Base-by-base conservation (phyloP, 53 echinoderm and acorn worm species). In the Arbacia lixula region DNA sequence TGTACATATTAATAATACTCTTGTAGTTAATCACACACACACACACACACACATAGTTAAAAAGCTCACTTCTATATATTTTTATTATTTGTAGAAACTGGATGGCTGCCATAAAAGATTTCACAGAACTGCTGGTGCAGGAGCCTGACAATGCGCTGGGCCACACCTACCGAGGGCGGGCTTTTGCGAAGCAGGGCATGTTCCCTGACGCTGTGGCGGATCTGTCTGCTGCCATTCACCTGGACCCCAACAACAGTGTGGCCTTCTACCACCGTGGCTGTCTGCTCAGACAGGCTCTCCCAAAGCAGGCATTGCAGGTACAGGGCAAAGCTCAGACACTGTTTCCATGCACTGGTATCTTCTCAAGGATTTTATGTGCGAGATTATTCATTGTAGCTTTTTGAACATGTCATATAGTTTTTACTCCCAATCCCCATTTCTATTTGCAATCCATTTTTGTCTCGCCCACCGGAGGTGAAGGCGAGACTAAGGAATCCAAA, bases 131-230 rank as follows among this genome's bases (percentile, higher is more conserved):
- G 64, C 76, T 96, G 57, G 60, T 60, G 17, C 98, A 98, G 43
- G 98, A 98, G 76, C 98, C 98, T 31, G 79, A 92, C 63, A 98
- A 94, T 86, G 98, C 98, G 53, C 50, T 98, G 33, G 98, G 94
- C 52, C 92, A 92, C 88, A 91, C 91, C 37, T 95, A 95, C 67
- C 86, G 94, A 37, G 99, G 94, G 11, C 83, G 94, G 0, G 98
- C 94, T 35, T 89, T 81, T 50, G 98, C 94, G 60, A 98, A 98
- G 68, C 98, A 98, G 66, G 98, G 98, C 32, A 85, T 85, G 85
- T 99, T 81, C 72, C 83, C 83, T 2, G 91, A 92, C 38, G 99
- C 99, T 0, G 85, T 99, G 20, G 92, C 92, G 17, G 99, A 99
- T 68, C 87, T 99, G 14, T 99, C 99, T 0, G 90, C 94, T 4